phyloP scores from a whole-genome alignment of 2,797 vertebrate genomes.

The Alfaro cultratus region DNA sequence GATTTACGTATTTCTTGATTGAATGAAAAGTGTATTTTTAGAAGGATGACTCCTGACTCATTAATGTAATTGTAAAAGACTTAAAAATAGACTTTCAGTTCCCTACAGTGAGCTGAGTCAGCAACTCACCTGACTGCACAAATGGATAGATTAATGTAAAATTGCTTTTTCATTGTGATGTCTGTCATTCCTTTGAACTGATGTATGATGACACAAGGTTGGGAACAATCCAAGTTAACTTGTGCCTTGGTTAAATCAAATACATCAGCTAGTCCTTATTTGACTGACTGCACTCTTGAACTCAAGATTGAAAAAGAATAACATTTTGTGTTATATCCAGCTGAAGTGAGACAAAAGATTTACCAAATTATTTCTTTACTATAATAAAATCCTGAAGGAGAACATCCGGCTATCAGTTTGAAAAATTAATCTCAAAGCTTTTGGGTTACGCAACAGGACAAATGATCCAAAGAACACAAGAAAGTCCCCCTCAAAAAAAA shows the following conservation, averaged over 20 bases:
- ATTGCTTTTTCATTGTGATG: background rate
- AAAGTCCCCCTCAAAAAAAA: no score
- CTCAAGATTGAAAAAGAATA: background rate
- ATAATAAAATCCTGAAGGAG: background rate
- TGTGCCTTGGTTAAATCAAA: background rate
- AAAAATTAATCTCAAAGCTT: background rate
- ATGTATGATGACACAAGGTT: background rate
- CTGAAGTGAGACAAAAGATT: background rate
- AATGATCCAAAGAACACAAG: background rate
- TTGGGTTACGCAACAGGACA: background rate
- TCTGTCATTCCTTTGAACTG: slow-evolving; percentile 34
- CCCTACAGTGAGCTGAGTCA: background rate
- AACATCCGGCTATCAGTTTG: no score
- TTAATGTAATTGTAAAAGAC: background rate
- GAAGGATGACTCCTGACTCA: background rate
- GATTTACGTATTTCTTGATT: background rate
- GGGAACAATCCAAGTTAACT: background rate
- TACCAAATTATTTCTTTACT: background rate
- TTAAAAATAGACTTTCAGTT: slow-evolving; percentile 8
- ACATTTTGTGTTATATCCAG: background rate
- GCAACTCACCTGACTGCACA: background rate
- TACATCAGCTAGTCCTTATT: background rate
- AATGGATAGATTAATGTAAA: background rate
- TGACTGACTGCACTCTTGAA: background rate
- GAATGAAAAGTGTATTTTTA: slow-evolving; percentile 8